Evolutionary conservation across 64 coral and sea anemone species (phyloP).

Genomic region (Pachyseris speciosa): DNA sequence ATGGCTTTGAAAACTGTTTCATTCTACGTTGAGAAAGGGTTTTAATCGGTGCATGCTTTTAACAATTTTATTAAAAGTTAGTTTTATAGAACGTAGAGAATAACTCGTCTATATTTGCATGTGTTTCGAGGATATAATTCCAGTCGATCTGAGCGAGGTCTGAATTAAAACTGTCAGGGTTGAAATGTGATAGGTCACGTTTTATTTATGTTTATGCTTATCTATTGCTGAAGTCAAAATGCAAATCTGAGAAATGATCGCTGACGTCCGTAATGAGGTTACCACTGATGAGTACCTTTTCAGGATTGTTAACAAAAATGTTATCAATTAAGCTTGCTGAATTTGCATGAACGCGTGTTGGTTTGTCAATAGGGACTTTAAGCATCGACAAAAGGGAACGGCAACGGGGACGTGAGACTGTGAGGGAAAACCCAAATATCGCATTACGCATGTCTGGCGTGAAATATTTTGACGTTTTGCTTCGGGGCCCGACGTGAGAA

Average conservation of each 20-base stretch:
- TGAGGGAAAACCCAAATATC: too few species aligned
- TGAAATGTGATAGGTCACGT: not conserved
- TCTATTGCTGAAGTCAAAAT: too few species aligned
- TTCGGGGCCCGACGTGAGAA: too few species aligned
- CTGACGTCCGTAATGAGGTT: slow-evolving; percentile 18
- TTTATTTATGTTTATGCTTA: not conserved
- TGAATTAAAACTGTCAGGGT: not conserved
- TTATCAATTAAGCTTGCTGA: slow-evolving; percentile 32
- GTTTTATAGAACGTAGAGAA: slow-evolving; percentile 17
- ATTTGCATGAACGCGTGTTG: slow-evolving; percentile 7
- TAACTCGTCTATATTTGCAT: not conserved
- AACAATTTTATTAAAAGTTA: not conserved
- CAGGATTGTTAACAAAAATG: not conserved
- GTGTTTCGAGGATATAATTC: too few species aligned
- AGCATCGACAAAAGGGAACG: too few species aligned
- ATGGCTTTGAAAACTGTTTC: too few species aligned
- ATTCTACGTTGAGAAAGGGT: too few species aligned
- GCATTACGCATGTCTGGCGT: too few species aligned
- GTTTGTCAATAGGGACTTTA: too few species aligned
- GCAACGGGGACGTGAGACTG: too few species aligned
- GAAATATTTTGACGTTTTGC: too few species aligned
- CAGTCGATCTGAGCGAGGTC: not conserved
- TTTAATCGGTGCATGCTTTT: slow-evolving; percentile 56
- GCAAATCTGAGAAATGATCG: slow-evolving; percentile 16
- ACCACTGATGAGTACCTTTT: not conserved